Percentiles rank a stretch among this genome's conserved stretches.
Evolutionary conservation across 23 tunicate species (phyloP).

Genomic region (Trididemnum nubilum): DNA sequence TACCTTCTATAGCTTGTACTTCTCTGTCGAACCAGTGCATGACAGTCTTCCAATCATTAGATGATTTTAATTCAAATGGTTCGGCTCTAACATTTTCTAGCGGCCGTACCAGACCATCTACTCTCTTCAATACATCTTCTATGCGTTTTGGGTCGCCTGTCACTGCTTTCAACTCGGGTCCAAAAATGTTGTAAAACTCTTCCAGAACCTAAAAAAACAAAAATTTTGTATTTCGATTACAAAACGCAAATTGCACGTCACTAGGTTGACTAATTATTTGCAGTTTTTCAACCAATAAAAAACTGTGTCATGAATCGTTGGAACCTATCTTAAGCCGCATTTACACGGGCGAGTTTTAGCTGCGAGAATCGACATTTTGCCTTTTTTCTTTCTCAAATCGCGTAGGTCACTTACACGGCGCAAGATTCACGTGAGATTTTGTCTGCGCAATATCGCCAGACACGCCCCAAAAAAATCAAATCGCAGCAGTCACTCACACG

Average conservation of each 20-base stretch:
- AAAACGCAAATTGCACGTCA: neutral
- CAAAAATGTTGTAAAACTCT: slow-evolving; percentile 98
- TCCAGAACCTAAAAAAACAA: slow-evolving; percentile 64
- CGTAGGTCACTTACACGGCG: too few species aligned
- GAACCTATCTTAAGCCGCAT: too few species aligned
- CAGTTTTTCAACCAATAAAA: neutral
- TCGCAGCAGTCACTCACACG: too few species aligned
- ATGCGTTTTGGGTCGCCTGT: slow-evolving; percentile 98
- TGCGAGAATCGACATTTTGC: too few species aligned
- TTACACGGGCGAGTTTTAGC: too few species aligned
- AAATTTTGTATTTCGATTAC: too few species aligned
- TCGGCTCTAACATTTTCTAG: slow-evolving; percentile 82
- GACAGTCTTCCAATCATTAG: slow-evolving; percentile 72
- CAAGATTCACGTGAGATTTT: too few species aligned
- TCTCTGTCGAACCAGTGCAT: slow-evolving; percentile 93
- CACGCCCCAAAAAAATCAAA: too few species aligned
- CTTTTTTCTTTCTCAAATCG: too few species aligned
- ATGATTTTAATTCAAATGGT: slow-evolving; percentile 82
- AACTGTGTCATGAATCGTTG: too few species aligned
- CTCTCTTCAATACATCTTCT: slow-evolving; percentile 89
- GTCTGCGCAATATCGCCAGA: too few species aligned
- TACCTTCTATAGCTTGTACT: slow-evolving; percentile 96
- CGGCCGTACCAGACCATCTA: slow-evolving; percentile 88
- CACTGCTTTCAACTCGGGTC: slow-evolving; percentile 97
- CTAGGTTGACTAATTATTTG: neutral